Percentiles rank a stretch among this genome's conserved stretches.
These are phyloP conservation scores for Sinopyrophorus schimmeli DNA, from an alignment of 2,888 invertebrate species.

Conservation along the genomic window DNA sequence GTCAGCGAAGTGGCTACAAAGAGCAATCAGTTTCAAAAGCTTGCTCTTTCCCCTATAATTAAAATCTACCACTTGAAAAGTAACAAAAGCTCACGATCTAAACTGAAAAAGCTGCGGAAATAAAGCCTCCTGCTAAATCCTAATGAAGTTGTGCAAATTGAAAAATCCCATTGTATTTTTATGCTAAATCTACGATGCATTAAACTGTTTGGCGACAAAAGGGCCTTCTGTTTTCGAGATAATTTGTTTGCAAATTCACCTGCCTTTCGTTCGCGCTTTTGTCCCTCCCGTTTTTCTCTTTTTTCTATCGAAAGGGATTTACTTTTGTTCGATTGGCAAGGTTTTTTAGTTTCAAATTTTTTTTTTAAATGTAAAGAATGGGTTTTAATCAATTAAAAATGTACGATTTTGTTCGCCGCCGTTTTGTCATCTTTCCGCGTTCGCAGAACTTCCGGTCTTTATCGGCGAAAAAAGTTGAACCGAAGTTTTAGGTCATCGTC, in stretches of 20 bases:
- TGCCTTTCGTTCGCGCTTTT: too few relatives aligned
- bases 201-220: slow-evolving; percentile 19
- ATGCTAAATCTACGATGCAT: slow-evolving; percentile 21
- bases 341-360: too few relatives aligned
- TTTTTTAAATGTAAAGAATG: too few relatives aligned
- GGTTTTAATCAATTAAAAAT: too few relatives aligned
- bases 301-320: too few relatives aligned
- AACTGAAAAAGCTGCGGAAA: slow-evolving; percentile 25
- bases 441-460: too few relatives aligned
- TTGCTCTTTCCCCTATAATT: slow-evolving; percentile 30
- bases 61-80: slow-evolving; percentile 30
- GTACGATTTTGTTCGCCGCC: too few relatives aligned
- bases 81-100: slow-evolving; percentile 26
- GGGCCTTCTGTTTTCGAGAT: slow-evolving; percentile 12
- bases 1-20: slow-evolving; percentile 27
- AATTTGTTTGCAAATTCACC: slow-evolving; percentile 18
- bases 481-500: too few relatives aligned
- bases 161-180: slow-evolving; percentile 27
- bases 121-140: slow-evolving; percentile 25
- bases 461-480: too few relatives aligned
- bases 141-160: slow-evolving; percentile 30
- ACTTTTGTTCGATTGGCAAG: too few relatives aligned
- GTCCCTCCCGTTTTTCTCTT: too few relatives aligned
- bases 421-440: too few relatives aligned
- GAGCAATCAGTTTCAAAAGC: slow-evolving; percentile 30